A percentile compares a stretch with the other conserved stretches of the same genome.
Conservation (phyloP, 2,113 vertebrate genomes). For the Orcinus orca region DNA sequence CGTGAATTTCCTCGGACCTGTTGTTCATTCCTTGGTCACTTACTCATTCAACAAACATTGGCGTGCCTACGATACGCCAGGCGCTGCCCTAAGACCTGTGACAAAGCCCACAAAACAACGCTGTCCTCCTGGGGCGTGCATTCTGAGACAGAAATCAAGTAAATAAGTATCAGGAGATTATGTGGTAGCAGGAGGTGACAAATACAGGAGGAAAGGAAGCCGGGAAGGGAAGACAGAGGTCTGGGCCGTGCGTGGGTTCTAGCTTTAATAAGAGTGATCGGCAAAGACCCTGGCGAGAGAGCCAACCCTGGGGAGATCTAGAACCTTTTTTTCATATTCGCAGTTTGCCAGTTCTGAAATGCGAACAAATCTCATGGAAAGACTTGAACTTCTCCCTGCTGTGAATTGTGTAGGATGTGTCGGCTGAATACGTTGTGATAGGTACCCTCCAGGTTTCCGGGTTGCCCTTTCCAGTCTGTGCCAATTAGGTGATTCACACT, state of each 20-base stretch:
- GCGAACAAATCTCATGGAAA: background rate
- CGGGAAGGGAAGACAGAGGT: rapidly evolving
- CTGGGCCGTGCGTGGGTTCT: rapidly evolving
- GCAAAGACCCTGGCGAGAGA: background rate
- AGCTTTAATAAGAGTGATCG: background rate
- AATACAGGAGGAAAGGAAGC: background rate
- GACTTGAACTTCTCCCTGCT: too few relatives aligned
- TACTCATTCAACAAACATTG: background rate
- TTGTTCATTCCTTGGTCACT: background rate
- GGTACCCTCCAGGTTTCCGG: background rate
- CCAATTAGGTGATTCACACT: background rate
- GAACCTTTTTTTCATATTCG: background rate
- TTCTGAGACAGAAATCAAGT: rapidly evolving
- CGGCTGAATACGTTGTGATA: too few relatives aligned
- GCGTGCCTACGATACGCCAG: rapidly evolving
- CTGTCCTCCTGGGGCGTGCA: background rate
- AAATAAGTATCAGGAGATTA: too few relatives aligned
- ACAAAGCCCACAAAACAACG: rapidly evolving
- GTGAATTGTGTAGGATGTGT: background rate
- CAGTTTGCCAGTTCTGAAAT: background rate
- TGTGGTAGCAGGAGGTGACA: too few relatives aligned
- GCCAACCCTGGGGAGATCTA: background rate
- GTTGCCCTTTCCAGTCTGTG: background rate
- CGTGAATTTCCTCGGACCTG: rapidly evolving
- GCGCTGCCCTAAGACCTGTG: background rate